These are phyloP conservation scores for Alentia gelatinosa DNA, from an alignment of 2,888 invertebrate genomes.

Conservation along the genomic window DNA sequence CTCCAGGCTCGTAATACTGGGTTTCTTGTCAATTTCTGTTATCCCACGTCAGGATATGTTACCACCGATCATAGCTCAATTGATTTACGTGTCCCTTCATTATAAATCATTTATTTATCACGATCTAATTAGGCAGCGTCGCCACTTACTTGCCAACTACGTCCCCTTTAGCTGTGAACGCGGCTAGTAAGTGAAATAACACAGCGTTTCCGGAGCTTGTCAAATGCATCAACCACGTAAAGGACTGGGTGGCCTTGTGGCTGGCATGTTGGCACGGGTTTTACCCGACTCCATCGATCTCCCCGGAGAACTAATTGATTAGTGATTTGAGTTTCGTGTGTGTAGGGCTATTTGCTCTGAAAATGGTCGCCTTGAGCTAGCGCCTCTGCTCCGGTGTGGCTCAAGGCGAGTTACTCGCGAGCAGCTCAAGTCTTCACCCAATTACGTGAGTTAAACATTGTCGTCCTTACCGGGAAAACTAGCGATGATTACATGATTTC, in stretches of 20 bases:
- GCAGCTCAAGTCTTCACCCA: too few relatives aligned
- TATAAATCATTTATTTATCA: conserved; percentile 8
- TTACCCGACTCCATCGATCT: not conserved
- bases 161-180: not conserved
- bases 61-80: not conserved
- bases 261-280: conserved; percentile 32
- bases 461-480: too few relatives aligned
- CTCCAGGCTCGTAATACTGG: too few relatives aligned
- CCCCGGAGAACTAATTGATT: not conserved
- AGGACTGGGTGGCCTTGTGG: not conserved
- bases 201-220: conserved; percentile 1
- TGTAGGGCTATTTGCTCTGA: not conserved
- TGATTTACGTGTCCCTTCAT: not conserved
- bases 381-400: too few relatives aligned
- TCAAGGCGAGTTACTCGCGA: too few relatives aligned
- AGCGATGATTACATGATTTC: too few relatives aligned
- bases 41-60: not conserved
- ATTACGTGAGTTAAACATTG: too few relatives aligned
- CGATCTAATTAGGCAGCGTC: not conserved
- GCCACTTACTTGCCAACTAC: conserved; percentile 4
- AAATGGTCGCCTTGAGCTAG: not conserved
- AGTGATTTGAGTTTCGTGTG: conserved; percentile 13
- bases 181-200: conserved; percentile 8
- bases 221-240: not conserved
- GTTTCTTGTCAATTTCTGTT: not conserved